Percentiles rank a stretch among this genome's conserved stretches.
Conservation (phyloP, 2,113 vertebrate genomes). For the Rhegmatorhina hoffmannsi region DNA sequence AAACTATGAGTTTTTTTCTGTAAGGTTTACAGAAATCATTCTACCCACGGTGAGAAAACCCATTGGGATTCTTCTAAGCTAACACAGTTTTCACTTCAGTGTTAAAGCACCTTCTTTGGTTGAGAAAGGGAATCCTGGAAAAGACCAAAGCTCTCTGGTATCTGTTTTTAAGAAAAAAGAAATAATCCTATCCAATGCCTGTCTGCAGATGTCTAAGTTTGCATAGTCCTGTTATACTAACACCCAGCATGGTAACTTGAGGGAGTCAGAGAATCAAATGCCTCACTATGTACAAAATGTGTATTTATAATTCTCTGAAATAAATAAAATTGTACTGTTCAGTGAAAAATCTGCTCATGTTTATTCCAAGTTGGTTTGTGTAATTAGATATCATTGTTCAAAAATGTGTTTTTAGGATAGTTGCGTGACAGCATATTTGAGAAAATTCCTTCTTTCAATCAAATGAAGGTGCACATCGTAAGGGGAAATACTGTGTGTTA, state of each 20-base stretch:
- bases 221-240: background rate
- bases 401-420: constrained; percentile 15
- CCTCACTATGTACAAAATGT: constrained; percentile 32
- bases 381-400: constrained; percentile 32
- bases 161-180: background rate
- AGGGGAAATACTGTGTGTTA: constrained; percentile 52
- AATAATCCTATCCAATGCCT: background rate
- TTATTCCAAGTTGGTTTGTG: constrained; percentile 36
- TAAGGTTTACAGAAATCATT: constrained; percentile 56
- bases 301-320: constrained; percentile 48
- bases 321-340: background rate
- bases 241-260: background rate
- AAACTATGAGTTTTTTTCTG: constrained; percentile 51
- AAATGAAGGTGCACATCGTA: constrained; percentile 25
- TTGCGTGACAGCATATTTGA: background rate
- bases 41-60: constrained; percentile 12
- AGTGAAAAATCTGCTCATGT: background rate
- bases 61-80: constrained; percentile 34
- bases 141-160: constrained; percentile 58
- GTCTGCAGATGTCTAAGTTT: constrained; percentile 22
- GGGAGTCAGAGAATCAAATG: constrained; percentile 31
- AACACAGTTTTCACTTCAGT: constrained; percentile 66
- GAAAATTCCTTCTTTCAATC: constrained; percentile 57
- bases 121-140: constrained; percentile 55
- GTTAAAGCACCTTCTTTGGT: constrained; percentile 66